Base-by-base conservation (phyloP, 2,888 invertebrate species). In the Phalera bucephala region DNA sequence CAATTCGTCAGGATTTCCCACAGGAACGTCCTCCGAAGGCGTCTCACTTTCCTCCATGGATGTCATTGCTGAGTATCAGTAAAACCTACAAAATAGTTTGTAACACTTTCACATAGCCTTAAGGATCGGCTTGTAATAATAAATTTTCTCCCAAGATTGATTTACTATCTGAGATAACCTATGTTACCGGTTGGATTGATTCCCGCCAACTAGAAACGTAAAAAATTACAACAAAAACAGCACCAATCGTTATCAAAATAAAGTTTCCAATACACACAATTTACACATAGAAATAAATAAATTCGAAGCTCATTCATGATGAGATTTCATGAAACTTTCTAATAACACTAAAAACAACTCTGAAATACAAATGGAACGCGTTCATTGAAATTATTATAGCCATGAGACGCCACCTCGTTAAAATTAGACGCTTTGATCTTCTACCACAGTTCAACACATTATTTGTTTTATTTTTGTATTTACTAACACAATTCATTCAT, bases 1-100 rank as follows among this genome's bases (percentile, higher is more conserved):
- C 31, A 93, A 84, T 62, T 92, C 92, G 13, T 92, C 91, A 28
- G 93, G 93, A 66, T 93, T 86, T 43, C 87, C 89, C 32, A 72
- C 59, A 17, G 80, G 74, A 10, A 85, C 68, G 35, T 87, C 87
- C 39, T 81, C 84, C 7, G 75, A 36, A 31, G 74, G 56, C 25
- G 75, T 53, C 32, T 85, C 86, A 26, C 80, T 73, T 66, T 85
- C 89, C 50, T 86, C 89, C 35, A 80, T 55, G 22, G 86, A 74
- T 47, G 80, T 79, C 89, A 89, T 89, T 49, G 29, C 70, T 17
- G 17, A 17, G 3, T 3, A 3, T 17, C 17, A 5, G 17, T 17
- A 3, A 33, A 31, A 14, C 29, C 37, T 36, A 48, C 39, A 37
- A 12, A 30, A 32, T 1, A 40, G 31, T 39, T 41, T 42, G 45